Base-by-base conservation (phyloP, 2,888 invertebrate species). In the Stenurella melanura region DNA sequence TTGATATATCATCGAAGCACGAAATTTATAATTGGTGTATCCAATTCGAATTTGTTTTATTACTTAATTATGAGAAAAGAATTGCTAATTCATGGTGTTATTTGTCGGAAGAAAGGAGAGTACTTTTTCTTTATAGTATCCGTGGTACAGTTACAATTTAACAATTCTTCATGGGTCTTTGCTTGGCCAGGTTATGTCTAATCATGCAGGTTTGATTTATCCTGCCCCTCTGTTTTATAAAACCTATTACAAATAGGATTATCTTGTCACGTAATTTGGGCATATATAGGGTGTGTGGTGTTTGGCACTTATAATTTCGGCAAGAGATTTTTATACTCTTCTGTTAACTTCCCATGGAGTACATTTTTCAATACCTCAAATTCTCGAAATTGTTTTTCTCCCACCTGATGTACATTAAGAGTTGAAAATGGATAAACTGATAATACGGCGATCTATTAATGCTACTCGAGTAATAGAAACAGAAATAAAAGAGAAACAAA, bases 1-100 rank as follows among this genome's bases (percentile, higher is more conserved):
- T 72, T 63, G 72, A 63, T 72, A 72, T 26, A 72, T 72, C 63
- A 72, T 72, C 70, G 60, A 26, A 17, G 42, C 70, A 42, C 60
- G 26, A 71, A 60, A 71, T 71, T 50, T 19, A 21, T 71, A 71
- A 71, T 71, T 71, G 60, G 42, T 63, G 61, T 61, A 38, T 61
- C 72, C 11, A 72, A 72, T 71, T 71, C 38, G 18, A 70, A 34
- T 70, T 58, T 58, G 38, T 34, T 70, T 70, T 70, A 67, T 70
- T 38, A 58, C 58, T 70, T 58, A 34, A 70, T 58, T 57, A 30
- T 50, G 68, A 34, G 50, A 50, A 50, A n/a, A 50, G 50, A n/a
- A 50, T 50, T 50, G 50, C 42, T 42, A 42, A 42, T 42, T 42
- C 42, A 50, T 50, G 50, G 7, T 50, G 50, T n/a, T 50, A 50